These are phyloP conservation scores for Solenodon paradoxus DNA, from an alignment of 2,113 vertebrate genomes.

Conservation along the genomic window DNA sequence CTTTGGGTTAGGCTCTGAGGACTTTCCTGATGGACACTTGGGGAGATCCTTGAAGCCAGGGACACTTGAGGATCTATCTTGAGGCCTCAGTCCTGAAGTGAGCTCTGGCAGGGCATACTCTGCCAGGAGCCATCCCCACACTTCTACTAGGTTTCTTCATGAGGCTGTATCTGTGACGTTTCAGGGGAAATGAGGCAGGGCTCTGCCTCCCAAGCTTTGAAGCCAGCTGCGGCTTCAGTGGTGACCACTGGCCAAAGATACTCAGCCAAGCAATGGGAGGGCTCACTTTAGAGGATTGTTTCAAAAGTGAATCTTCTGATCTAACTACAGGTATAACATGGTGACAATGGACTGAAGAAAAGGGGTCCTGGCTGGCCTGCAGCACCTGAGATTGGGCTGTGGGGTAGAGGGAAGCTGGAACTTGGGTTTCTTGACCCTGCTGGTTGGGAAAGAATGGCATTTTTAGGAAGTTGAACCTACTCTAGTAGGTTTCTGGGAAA, in stretches of 20 bases:
- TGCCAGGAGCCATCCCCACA: too few species aligned
- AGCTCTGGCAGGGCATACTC: rapidly evolving
- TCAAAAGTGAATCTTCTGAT: background rate
- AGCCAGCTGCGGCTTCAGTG: background rate
- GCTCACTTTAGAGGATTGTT: background rate
- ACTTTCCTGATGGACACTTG: background rate
- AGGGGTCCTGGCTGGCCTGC: background rate
- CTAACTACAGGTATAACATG: background rate
- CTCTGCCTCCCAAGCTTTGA: background rate
- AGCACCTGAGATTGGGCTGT: background rate
- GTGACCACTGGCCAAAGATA: background rate
- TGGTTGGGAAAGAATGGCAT: background rate
- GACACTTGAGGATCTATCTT: background rate
- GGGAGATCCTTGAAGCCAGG: background rate
- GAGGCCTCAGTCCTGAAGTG: background rate
- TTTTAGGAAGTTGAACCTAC: background rate
- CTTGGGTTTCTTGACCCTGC: background rate
- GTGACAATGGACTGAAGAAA: too few species aligned
- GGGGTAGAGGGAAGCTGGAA: background rate
- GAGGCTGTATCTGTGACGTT: background rate
- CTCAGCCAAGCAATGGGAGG: background rate
- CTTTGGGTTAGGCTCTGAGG: background rate
- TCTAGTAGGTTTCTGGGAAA: background rate
- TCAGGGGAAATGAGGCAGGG: background rate
- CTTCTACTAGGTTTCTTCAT: background rate